Base-by-base conservation (phyloP, 2,888 invertebrate genomes). In the Neocrepidodera transversa region DNA sequence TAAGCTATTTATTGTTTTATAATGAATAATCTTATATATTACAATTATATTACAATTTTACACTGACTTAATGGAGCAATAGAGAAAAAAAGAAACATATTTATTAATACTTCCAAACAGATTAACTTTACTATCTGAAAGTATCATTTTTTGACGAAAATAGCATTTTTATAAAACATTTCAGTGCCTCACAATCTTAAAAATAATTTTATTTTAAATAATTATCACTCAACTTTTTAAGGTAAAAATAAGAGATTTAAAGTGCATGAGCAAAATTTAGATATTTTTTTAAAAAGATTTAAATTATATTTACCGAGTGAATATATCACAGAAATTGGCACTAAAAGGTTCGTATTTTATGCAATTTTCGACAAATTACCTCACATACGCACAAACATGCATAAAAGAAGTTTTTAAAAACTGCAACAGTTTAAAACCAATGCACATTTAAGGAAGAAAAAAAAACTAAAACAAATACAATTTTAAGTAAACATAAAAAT, bases 11-110 rank as follows among this genome's bases (percentile, higher is more conserved):
- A 55, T 54, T 69, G 68, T 74, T 74, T 73, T 74, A 71, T 74
- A 72, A 70, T 74, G 70, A 73, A 72, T 72, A 73, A 70, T 68
- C 69, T 74, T 71, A 74, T 72, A 75, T 72, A 67, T 78, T 79
- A 79, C 79, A 79, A 79, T 77, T 79, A 79, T 79, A 77, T 79
- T 79, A 79, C 79, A 79, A 79, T 76, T 79, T 78, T 79, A 79
- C 78, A 79, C 76, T 77, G 76, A 78, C 75, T 72, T 76, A 74
- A 68, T 66, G 70, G 75, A 72, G 73, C 70, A 68, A 64, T 66
- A 74, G 71, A 73, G 70, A 75, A 72, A 72, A 64, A 75, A 72
- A 72, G 66, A 69, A 67, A 68, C 63, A 28, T 56, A 48, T 47
- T 65, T 65, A 59, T 61, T 59, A 57, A 62, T 64, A 64, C 60